These are phyloP conservation scores for Psilopsiagon aurifrons DNA, from an alignment of 2,113 vertebrate genomes.

Conservation along the genomic window DNA sequence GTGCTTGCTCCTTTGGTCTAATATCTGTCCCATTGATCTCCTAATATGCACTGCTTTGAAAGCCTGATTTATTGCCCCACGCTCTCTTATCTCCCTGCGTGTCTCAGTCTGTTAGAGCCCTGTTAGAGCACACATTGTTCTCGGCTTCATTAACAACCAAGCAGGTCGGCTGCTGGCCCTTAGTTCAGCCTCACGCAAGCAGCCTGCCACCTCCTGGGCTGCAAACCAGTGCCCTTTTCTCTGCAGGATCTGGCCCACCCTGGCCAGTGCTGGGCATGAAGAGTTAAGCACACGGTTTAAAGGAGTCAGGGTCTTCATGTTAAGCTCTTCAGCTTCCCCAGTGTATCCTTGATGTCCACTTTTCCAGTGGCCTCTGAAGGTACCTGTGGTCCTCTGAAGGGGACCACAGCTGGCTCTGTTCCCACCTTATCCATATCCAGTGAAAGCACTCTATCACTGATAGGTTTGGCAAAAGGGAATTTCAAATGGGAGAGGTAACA, in stretches of 20 bases:
- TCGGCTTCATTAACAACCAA: not conserved
- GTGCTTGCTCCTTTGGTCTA: constrained; percentile 10
- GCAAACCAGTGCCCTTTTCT: not conserved
- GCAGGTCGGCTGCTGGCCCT: not conserved
- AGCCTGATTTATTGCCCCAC: constrained; percentile 9
- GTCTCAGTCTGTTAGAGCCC: not conserved
- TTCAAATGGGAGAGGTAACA: not conserved
- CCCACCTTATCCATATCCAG: not conserved
- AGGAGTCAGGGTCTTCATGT: not conserved
- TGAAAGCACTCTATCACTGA: accelerated
- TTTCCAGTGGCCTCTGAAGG: not conserved
- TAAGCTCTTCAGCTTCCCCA: not conserved
- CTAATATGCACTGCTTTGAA: constrained; percentile 14
- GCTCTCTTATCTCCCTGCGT: not conserved
- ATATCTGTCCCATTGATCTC: constrained; percentile 46
- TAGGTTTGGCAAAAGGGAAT: not conserved
- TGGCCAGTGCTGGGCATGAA: not conserved
- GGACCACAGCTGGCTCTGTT: not conserved
- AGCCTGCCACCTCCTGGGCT: not conserved
- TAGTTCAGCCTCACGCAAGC: not conserved
- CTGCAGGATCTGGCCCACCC: not conserved
- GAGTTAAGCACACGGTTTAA: not conserved
- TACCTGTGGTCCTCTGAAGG: no score
- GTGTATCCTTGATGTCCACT: not conserved
- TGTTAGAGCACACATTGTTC: not conserved